Evolutionary conservation across 2,888 invertebrate genomes (phyloP).

Genomic region (Luffia ferchaultella): DNA sequence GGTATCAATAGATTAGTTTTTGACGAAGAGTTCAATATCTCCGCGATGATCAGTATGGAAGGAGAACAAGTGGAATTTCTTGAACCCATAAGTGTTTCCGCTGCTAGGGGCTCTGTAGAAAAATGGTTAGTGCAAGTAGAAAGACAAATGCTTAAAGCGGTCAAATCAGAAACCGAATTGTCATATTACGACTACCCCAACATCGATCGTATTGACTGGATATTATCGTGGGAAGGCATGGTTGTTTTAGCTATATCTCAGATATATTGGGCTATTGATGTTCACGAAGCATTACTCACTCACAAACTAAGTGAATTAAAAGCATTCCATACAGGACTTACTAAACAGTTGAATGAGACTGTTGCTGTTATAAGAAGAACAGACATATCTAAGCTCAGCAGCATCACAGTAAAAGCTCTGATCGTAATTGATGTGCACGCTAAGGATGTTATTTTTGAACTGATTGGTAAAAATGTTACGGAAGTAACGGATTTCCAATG

Average conservation of each 20-base stretch:
- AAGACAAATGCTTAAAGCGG: constrained; percentile 78
- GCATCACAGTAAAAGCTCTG: constrained; percentile 82
- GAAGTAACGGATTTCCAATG: constrained; percentile 84
- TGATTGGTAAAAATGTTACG: constrained; percentile 69
- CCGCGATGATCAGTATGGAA: constrained; percentile 80
- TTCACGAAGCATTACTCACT: constrained; percentile 72
- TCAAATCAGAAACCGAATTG: constrained; percentile 72
- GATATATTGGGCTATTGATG: constrained; percentile 84
- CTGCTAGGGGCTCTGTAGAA: constrained; percentile 84
- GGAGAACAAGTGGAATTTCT: constrained; percentile 74
- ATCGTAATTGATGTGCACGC: constrained; percentile 89
- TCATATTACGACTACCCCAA: constrained; percentile 72
- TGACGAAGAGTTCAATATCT: constrained; percentile 75
- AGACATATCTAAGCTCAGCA: constrained; percentile 72
- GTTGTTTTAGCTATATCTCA: constrained; percentile 81
- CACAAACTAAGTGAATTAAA: constrained; percentile 63
- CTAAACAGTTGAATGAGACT: constrained; percentile 74
- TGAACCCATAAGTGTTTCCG: constrained; percentile 70
- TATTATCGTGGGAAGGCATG: constrained; percentile 82
- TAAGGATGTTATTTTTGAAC: constrained; percentile 78
- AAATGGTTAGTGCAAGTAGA: constrained; percentile 87
- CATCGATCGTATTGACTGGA: constrained; percentile 72
- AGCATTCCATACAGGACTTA: constrained; percentile 62
- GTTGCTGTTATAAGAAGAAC: constrained; percentile 77
- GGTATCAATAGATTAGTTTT: constrained; percentile 81